Evolutionary conservation across 2,113 vertebrate species (phyloP).

Genomic region (Grallaria varia): DNA sequence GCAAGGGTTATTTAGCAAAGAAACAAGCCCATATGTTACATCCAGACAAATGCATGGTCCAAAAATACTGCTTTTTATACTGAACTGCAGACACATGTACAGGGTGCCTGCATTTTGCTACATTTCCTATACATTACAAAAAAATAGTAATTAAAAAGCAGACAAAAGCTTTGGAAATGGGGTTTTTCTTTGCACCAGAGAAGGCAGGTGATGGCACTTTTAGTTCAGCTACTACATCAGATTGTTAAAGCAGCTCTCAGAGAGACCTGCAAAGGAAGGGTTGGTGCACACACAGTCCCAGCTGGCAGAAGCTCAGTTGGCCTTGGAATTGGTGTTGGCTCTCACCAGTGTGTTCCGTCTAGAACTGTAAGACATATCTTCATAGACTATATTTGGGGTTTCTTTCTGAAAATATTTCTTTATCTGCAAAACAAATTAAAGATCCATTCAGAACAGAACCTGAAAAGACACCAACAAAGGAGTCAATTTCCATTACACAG

Average conservation of each 20-base stretch:
- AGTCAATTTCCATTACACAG: background rate
- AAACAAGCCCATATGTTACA: background rate
- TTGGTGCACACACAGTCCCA: rapidly evolving
- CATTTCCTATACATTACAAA: background rate
- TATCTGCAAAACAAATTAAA: background rate
- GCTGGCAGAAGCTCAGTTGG: background rate
- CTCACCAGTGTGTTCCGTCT: background rate
- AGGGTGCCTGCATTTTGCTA: background rate
- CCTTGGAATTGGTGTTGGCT: rapidly evolving
- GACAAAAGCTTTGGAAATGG: background rate
- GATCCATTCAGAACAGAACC: background rate
- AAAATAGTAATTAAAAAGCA: background rate
- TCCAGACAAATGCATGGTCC: background rate
- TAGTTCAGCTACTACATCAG: background rate
- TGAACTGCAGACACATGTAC: background rate
- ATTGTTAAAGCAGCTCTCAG: background rate
- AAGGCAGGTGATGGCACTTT: background rate
- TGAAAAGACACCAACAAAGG: background rate
- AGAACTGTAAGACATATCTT: slow-evolving; percentile 58
- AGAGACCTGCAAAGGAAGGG: background rate
- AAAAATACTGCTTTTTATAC: background rate
- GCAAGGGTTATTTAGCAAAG: background rate
- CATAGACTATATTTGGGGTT: background rate
- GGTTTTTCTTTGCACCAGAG: background rate
- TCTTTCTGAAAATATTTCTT: slow-evolving; percentile 26